A percentile compares a stretch with the other conserved stretches of the same genome.
phyloP scores from a whole-genome alignment of 2,113 vertebrate species.

The Psilopsiagon aymara region DNA sequence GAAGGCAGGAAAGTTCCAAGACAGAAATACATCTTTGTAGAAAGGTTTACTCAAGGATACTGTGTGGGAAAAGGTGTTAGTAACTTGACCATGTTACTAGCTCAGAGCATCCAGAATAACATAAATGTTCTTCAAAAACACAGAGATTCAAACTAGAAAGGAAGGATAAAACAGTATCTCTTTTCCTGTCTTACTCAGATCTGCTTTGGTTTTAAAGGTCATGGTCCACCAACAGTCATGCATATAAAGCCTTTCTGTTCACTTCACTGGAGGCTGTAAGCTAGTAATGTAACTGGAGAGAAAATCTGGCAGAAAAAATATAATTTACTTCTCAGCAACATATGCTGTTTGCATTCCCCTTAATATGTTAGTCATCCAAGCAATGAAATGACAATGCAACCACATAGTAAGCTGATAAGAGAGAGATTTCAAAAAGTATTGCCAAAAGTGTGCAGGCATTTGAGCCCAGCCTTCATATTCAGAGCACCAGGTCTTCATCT shows the following conservation, averaged over 20 bases:
- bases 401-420: background rate
- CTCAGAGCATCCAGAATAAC: background rate
- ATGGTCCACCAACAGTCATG: background rate
- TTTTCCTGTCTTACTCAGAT: background rate
- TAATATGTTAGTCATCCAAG: background rate
- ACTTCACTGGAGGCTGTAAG: background rate
- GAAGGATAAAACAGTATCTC: background rate
- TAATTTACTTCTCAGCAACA: background rate
- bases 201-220: background rate
- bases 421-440: background rate
- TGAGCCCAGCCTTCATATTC: background rate
- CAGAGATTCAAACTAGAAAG: background rate
- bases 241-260: background rate
- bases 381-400: background rate
- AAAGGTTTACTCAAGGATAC: background rate
- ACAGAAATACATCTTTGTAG: background rate
- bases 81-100: background rate
- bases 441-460: background rate
- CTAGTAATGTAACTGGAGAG: background rate
- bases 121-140: background rate
- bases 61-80: background rate
- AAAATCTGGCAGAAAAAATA: background rate
- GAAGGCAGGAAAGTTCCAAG: background rate
- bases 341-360: background rate
- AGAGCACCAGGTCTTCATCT: background rate